phyloP scores from a whole-genome alignment of 2,888 invertebrate species.

The Aporophyla lueneburgensis region DNA sequence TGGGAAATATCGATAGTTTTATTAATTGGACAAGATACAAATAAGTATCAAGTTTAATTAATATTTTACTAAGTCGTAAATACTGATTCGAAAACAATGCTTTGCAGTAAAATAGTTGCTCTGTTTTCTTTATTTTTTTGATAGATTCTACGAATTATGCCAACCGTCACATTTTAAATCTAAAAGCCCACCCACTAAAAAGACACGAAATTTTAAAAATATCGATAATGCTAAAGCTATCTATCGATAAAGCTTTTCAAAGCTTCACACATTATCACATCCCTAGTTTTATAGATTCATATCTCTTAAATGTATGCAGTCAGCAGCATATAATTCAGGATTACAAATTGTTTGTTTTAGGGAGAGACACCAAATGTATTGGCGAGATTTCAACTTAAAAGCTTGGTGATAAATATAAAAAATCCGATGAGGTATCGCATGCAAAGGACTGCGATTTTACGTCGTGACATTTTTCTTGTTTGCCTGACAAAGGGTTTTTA shows the following conservation, averaged over 20 bases:
- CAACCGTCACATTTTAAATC: neutral
- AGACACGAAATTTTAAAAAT: neutral
- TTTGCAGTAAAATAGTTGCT: neutral
- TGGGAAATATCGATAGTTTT: conserved; percentile 75
- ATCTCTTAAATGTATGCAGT: conserved; percentile 91
- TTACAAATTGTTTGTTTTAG: conserved; percentile 91
- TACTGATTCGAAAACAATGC: neutral
- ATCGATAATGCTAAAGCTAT: neutral
- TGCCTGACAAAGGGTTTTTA: conserved; percentile 82
- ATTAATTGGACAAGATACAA: neutral
- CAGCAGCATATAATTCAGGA: conserved; percentile 90
- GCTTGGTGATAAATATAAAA: conserved; percentile 88
- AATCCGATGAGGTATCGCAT: conserved; percentile 84
- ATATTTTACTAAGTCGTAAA: neutral
- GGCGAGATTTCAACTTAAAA: conserved; percentile 89
- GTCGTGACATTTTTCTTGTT: conserved; percentile 81
- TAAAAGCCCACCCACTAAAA: neutral
- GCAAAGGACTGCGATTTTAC: conserved; percentile 76
- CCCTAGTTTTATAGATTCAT: conserved; percentile 88
- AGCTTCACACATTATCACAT: conserved; percentile 71
- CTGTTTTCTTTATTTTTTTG: neutral
- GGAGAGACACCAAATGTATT: conserved; percentile 88
- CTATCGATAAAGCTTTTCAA: conserved; percentile 42
- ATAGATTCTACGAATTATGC: neutral
- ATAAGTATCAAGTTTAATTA: neutral